Evolutionary conservation across 2,888 invertebrate genomes (phyloP).

Genomic region (Osedax fenrisi): DNA sequence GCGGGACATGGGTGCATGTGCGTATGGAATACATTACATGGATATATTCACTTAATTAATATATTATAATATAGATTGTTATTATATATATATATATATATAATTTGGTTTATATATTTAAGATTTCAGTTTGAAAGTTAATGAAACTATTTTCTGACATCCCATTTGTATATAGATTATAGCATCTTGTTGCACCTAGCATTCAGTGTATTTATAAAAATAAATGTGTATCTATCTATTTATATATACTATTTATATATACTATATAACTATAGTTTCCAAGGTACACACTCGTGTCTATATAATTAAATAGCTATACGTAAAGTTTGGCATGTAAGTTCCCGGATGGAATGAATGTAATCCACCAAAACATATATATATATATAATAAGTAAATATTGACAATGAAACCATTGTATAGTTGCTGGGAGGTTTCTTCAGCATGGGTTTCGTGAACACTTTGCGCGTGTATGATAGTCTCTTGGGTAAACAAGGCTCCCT

Average conservation of each 20-base stretch:
- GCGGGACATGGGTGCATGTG: not conserved
- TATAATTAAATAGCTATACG: too few relatives aligned
- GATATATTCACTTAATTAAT: not conserved
- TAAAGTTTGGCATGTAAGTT: too few relatives aligned
- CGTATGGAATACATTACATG: not conserved
- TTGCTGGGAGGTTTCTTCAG: not conserved
- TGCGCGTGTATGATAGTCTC: slow-evolving; percentile 42
- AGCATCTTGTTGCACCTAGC: too few relatives aligned
- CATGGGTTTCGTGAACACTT: slow-evolving; percentile 22
- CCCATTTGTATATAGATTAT: too few relatives aligned
- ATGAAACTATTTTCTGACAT: too few relatives aligned
- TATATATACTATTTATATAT: too few relatives aligned
- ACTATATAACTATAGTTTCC: too few relatives aligned
- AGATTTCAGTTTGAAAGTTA: too few relatives aligned
- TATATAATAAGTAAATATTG: not conserved
- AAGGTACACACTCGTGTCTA: too few relatives aligned
- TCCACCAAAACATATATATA: not conserved
- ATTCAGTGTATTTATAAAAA: too few relatives aligned
- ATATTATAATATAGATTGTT: not conserved
- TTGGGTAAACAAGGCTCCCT: slow-evolving; percentile 34
- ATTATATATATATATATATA: not conserved
- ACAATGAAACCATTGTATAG: not conserved
- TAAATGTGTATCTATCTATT: too few relatives aligned
- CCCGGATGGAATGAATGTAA: too few relatives aligned
- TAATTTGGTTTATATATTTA: not conserved